Percentiles rank a stretch among this genome's conserved stretches.
Evolutionary conservation across 30 jellyfish, hydroid and myxozoan species (phyloP).

Genomic region (Cassiopea xamachana): DNA sequence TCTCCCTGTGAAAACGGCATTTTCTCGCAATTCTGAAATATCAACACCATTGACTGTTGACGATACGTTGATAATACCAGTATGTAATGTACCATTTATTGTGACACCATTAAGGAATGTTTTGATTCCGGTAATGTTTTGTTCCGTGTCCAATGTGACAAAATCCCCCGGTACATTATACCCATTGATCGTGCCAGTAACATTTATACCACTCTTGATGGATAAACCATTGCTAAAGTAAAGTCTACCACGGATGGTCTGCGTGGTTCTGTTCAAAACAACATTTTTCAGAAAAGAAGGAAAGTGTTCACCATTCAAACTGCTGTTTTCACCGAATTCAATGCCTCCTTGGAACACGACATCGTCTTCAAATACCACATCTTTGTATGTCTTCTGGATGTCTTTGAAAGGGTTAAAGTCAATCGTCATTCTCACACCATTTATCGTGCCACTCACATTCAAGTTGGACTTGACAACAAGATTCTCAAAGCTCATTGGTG

Average conservation of each 20-base stretch:
- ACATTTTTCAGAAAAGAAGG: slow-evolving; percentile 53
- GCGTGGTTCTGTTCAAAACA: slow-evolving; percentile 64
- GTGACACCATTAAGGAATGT: slow-evolving; percentile 44
- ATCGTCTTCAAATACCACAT: slow-evolving; percentile 32
- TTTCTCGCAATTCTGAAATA: slow-evolving; percentile 70
- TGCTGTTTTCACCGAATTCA: slow-evolving; percentile 17
- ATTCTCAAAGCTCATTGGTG: slow-evolving; percentile 67
- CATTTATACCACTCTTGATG: slow-evolving; percentile 19
- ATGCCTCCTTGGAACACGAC: slow-evolving; percentile 15
- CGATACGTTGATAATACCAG: slow-evolving; percentile 55
- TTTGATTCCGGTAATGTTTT: slow-evolving; percentile 73
- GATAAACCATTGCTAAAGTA: slow-evolving; percentile 15
- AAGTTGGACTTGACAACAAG: slow-evolving; percentile 26
- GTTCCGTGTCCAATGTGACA: slow-evolving; percentile 73
- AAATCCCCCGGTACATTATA: slow-evolving; percentile 75
- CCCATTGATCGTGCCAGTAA: slow-evolving; percentile 66
- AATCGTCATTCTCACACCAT: slow-evolving; percentile 50
- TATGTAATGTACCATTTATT: slow-evolving; percentile 21
- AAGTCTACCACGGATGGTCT: slow-evolving; percentile 42
- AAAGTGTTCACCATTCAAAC: slow-evolving; percentile 71
- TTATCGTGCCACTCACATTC: slow-evolving; percentile 55
- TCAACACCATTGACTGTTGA: slow-evolving; percentile 81
- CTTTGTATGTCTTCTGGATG: not conserved
- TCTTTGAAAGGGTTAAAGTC: slow-evolving; percentile 44
- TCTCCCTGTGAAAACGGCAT: slow-evolving; percentile 65